These are phyloP conservation scores for Eurytoma adleriae DNA, from an alignment of 2,888 invertebrate genomes.

Conservation along the genomic window DNA sequence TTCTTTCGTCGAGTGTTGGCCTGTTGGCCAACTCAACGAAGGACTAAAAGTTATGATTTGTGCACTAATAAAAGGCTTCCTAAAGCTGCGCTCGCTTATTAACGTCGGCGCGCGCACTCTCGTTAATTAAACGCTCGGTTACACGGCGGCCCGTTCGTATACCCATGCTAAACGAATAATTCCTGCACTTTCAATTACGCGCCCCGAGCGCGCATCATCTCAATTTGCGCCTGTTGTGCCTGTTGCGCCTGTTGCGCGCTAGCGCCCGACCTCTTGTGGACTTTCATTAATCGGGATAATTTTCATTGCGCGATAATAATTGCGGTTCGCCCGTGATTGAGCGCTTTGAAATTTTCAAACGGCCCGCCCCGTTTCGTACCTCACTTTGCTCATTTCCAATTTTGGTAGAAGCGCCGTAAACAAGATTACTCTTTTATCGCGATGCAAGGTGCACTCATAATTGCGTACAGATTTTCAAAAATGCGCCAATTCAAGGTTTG, in stretches of 20 bases:
- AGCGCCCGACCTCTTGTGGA: neutral
- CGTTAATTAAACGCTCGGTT: conserved; percentile 35
- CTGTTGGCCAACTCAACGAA: neutral
- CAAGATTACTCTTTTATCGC: too few relatives aligned
- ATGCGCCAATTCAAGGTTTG: too few relatives aligned
- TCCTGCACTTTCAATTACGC: conserved; percentile 42
- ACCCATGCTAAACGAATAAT: conserved; percentile 39
- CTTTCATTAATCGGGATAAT: conserved; percentile 39
- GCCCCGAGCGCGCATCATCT: neutral
- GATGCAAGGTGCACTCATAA: too few relatives aligned
- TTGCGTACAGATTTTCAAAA: too few relatives aligned
- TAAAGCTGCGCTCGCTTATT: conserved; percentile 5
- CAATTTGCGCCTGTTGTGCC: neutral
- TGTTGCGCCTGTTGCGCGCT: neutral
- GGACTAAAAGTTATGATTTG: conserved; percentile 14
- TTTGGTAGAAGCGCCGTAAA: too few relatives aligned
- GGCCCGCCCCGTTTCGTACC: too few relatives aligned
- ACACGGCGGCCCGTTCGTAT: neutral
- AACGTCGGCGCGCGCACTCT: conserved; percentile 8
- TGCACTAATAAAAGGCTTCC: conserved; percentile 27
- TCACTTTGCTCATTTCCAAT: neutral
- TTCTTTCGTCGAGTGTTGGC: neutral
- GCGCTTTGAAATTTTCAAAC: too few relatives aligned
- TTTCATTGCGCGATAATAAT: conserved; percentile 21
- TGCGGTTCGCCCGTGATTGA: neutral